Base-by-base conservation (phyloP, 2,113 vertebrate genomes). In the Microtus oregoni region DNA sequence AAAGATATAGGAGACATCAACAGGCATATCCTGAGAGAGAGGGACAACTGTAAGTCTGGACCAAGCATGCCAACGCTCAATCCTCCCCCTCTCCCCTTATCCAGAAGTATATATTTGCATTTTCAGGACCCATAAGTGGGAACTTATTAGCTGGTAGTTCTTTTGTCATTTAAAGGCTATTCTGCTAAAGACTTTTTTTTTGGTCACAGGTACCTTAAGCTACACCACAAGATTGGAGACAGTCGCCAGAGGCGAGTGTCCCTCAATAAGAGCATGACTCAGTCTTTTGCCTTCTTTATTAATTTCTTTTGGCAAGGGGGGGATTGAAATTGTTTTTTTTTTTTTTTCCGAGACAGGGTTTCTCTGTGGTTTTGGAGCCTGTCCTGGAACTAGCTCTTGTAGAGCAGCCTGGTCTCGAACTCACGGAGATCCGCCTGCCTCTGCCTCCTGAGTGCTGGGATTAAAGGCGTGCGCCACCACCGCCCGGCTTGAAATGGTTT, bases 1-100 rank as follows among this genome's bases (percentile, higher is more conserved):
- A 75, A 99, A 95, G 14, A 97, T 19, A 94, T 98, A 99, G 85
- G 91, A 98, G n/a, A 99, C 98, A 35, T 99, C 98, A 95, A 99
- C 98, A 0, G 99, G 99, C 13, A 91, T 82, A 1, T 95, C 97
- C 98, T 99, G 97, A 87, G 97, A 97, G 41, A 97, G 58, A 55
- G 61, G 85, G 1, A 61, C 76, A 96, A 30, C 28, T 41, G 35
- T 97, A 58, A 97, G 79, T 61, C 28, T 79, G 86, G 76, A 86
- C 30, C 82, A 91, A 17, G 44, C 44, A 58, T 35, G 50, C 79
- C 52, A 77, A 67, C 10, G 38, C 58, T 67, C 81, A 78, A 93
- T 93, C 41, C 78, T 70, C 35, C 79, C 78, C 68, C 26, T 50
- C 77, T 95, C 41, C 24, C 52, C 32, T 82, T 86, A 15, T 76